A percentile compares a stretch with the other conserved stretches of the same genome.
phyloP scores from a whole-genome alignment of 2,888 invertebrate genomes.

The Heptascelio sp. region DNA sequence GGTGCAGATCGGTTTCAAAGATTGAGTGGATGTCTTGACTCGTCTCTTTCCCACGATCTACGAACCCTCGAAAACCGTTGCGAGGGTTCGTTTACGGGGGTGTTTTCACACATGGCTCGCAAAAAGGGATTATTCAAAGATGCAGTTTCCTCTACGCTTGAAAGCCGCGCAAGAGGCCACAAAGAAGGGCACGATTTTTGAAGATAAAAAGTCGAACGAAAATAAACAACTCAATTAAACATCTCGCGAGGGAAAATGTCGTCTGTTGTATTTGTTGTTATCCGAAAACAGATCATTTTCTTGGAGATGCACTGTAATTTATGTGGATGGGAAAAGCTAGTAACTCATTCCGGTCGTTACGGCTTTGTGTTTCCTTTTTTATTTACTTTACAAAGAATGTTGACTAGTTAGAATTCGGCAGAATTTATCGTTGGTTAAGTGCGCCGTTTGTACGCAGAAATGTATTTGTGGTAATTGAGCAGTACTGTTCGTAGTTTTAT shows the following conservation, averaged over 20 bases:
- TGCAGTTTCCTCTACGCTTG: slow-evolving; percentile 22
- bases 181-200: background rate
- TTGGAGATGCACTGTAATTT: background rate
- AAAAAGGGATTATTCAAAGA: slow-evolving; percentile 50
- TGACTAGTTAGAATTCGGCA: too few species aligned
- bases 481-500: too few species aligned
- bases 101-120: slow-evolving; percentile 63
- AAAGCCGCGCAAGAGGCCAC: background rate
- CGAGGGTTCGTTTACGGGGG: slow-evolving; percentile 44
- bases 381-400: too few species aligned
- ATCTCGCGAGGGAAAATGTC: background rate
- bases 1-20: slow-evolving; percentile 21
- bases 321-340: too few species aligned
- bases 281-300: slow-evolving; percentile 18
- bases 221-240: slow-evolving; percentile 36
- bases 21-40: slow-evolving; percentile 41
- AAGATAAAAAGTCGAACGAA: slow-evolving; percentile 34
- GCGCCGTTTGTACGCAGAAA: too few species aligned
- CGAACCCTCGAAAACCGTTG: slow-evolving; percentile 54
- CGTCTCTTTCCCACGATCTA: slow-evolving; percentile 57
- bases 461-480: too few species aligned
- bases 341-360: too few species aligned
- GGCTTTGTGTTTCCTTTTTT: too few species aligned
- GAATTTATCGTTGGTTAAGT: too few species aligned
- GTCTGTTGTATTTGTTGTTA: slow-evolving; percentile 21